phyloP scores from a whole-genome alignment of 2,888 invertebrate genomes.

The Himalopsyche kuldschensis region DNA sequence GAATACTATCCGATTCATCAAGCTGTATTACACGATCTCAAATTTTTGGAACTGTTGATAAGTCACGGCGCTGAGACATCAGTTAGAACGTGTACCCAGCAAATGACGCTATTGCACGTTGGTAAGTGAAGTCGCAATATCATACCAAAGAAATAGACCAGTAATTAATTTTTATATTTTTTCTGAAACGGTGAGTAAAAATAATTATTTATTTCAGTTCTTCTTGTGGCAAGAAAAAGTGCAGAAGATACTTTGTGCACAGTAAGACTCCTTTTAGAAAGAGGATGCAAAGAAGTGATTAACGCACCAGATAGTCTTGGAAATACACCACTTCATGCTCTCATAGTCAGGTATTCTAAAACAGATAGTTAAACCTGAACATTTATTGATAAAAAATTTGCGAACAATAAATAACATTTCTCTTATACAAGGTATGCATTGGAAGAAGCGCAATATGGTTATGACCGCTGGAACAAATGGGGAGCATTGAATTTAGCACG shows the following conservation, averaged over 20 bases:
- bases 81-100: constrained; percentile 70
- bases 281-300: constrained; percentile 72
- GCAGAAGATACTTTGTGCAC: constrained; percentile 72
- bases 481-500: constrained; percentile 71
- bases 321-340: constrained; percentile 72
- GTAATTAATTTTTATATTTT: too few relatives aligned
- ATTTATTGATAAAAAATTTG: background rate
- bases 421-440: constrained; percentile 59
- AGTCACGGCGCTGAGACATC: constrained; percentile 71
- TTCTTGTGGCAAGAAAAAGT: constrained; percentile 68
- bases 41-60: constrained; percentile 67
- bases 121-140: constrained; percentile 46
- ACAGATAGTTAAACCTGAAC: background rate
- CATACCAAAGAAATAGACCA: background rate
- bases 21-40: constrained; percentile 71
- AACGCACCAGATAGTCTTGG: constrained; percentile 73
- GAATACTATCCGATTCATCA: constrained; percentile 80
- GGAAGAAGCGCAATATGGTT: constrained; percentile 67
- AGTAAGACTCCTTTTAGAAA: constrained; percentile 68
- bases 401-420: background rate
- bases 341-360: constrained; percentile 51
- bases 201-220: constrained; percentile 49
- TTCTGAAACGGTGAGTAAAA: background rate
- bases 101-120: constrained; percentile 70
- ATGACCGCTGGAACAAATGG: constrained; percentile 74